Evolutionary conservation across 2,113 vertebrate species (phyloP).

Genomic region (Vulpes ferrilata): DNA sequence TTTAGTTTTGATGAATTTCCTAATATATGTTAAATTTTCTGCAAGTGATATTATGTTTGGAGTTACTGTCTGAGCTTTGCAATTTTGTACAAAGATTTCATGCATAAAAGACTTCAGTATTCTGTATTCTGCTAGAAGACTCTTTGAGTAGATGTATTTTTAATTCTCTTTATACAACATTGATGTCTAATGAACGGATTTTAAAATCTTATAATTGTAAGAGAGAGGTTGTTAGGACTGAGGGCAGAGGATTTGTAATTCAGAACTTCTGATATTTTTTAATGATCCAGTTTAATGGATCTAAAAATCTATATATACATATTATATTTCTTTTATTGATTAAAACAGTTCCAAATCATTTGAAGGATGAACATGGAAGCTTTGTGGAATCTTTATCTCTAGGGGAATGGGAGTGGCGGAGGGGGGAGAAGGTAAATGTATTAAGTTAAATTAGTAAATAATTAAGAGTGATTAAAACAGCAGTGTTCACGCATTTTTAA

Average conservation of each 20-base stretch:
- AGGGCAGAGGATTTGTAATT: slow-evolving; percentile 35
- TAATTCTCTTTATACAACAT: slow-evolving; percentile 34
- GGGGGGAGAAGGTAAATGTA: slow-evolving; percentile 70
- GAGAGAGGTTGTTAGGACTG: background rate
- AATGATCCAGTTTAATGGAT: slow-evolving; percentile 46
- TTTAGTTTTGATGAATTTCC: slow-evolving; percentile 10
- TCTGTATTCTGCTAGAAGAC: background rate
- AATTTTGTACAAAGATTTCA: slow-evolving; percentile 4
- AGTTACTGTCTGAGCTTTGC: background rate
- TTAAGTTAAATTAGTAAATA: slow-evolving; percentile 86
- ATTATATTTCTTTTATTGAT: slow-evolving; percentile 58
- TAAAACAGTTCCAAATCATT: slow-evolving; percentile 66
- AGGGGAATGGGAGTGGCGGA: background rate
- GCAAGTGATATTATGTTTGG: background rate
- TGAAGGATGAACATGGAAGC: background rate
- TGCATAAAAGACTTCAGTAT: background rate
- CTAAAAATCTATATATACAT: slow-evolving; percentile 43
- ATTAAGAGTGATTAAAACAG: slow-evolving; percentile 88
- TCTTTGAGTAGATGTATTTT: slow-evolving; percentile 48
- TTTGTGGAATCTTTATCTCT: slow-evolving; percentile 36
- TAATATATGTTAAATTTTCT: background rate
- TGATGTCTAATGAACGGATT: slow-evolving; percentile 47
- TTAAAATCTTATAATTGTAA: slow-evolving; percentile 40
- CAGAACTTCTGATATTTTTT: slow-evolving; percentile 45
- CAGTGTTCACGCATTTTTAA: slow-evolving; percentile 88